Conservation (phyloP, 2,797 vertebrate species). For the Lutjanus campechanus region DNA sequence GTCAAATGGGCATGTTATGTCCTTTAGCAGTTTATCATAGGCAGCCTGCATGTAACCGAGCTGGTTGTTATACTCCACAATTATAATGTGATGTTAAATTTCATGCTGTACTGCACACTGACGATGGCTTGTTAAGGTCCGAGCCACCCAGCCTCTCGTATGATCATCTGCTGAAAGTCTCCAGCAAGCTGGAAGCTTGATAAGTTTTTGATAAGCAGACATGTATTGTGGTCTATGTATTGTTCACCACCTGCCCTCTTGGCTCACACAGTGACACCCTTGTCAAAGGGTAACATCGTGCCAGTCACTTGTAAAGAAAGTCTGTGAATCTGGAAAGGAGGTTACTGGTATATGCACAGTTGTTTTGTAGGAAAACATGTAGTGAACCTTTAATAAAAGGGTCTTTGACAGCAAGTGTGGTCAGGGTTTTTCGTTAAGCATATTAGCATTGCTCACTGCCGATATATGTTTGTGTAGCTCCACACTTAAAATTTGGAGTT, state of each 20-base stretch:
- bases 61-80: background rate
- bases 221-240: background rate
- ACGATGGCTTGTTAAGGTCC: background rate
- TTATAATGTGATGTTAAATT: slow-evolving; percentile 4
- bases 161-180: slow-evolving; percentile 4
- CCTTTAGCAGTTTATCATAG: slow-evolving; percentile 4
- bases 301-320: background rate
- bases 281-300: background rate
- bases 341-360: background rate
- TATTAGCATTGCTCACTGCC: background rate
- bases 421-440: background rate
- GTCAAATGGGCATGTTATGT: background rate
- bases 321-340: slow-evolving; percentile 11
- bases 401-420: background rate
- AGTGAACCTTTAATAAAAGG: background rate
- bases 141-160: background rate
- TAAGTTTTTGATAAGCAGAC: background rate
- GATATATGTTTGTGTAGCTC: slow-evolving; percentile 34
- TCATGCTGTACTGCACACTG: background rate
- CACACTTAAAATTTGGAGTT: slow-evolving; percentile 57
- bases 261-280: background rate
- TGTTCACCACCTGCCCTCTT: background rate
- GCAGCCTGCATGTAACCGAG: background rate
- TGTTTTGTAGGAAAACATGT: background rate
- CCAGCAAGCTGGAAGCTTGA: background rate